These are phyloP conservation scores for Hippolais icterina DNA, from an alignment of 2,113 vertebrate genomes.

Conservation along the genomic window DNA sequence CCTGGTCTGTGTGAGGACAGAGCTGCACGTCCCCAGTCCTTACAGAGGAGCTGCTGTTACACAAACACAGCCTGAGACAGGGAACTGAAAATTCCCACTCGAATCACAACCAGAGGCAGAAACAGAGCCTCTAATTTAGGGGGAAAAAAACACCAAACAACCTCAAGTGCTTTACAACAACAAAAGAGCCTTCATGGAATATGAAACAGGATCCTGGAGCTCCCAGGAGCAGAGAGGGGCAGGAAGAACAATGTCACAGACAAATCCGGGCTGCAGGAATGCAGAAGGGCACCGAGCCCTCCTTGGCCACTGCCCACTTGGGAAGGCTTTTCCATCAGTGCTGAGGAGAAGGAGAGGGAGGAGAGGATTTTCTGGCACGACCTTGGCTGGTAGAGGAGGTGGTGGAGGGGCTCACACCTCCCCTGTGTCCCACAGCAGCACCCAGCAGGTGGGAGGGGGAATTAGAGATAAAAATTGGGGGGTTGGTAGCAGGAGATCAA, in stretches of 20 bases:
- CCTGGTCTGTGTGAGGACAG: accelerated
- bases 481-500: accelerated
- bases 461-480: neutral
- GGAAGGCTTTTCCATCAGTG: neutral
- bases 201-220: neutral
- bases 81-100: slow-evolving; percentile 3
- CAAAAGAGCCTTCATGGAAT: slow-evolving; percentile 32
- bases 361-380: neutral
- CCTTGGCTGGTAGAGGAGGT: neutral
- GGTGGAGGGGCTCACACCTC: neutral
- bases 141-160: accelerated
- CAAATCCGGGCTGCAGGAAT: neutral
- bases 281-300: neutral
- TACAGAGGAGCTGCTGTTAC: neutral
- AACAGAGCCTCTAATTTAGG: neutral
- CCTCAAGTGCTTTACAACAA: neutral
- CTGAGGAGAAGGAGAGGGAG: neutral
- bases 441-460: neutral
- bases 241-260: neutral
- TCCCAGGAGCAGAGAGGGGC: neutral
- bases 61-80: neutral
- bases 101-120: neutral
- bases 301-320: neutral
- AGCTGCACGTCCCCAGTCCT: neutral
- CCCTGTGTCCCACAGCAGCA: neutral